Evolutionary conservation across 2,113 vertebrate species (phyloP), one percentile per base, ranked within the genome.

Genomic region (Strix aluco): DNA sequence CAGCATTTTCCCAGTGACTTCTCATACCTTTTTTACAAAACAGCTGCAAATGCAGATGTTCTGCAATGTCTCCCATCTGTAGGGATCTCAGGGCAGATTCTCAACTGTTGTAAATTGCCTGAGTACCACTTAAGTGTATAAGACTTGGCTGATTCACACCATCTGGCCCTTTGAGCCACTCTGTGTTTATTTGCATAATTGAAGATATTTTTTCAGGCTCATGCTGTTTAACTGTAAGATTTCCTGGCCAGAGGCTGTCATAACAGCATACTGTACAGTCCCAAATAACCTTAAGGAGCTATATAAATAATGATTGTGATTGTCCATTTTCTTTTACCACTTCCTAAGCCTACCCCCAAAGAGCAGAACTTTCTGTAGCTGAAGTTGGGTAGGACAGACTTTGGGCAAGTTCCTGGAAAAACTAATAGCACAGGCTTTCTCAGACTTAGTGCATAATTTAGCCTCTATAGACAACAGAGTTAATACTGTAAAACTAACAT

Each of bases 141-240:
- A 74, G 54, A 52, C 52, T 81, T 85, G 73, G 21, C 40, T 88
- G 63, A 91, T 81, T 95, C 73, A 75, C 80, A 71, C 92, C 80
- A 91, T 93, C 95, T 96, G 92, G 52, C 81, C 89, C 71, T 92
- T 91, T 79, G 62, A 94, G 77, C 69, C 83, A 54, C 61, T 69
- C 52, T 75, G 7, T 93, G 61, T 91, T 96, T 97, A 75, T 94
- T 91, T 97, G 77, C 84, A 79, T 92, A 92, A 94, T 70, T 81
- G 54, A 89, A 75, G 84, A 73, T 86, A 93, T 66, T 97, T 81
- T 97, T 94, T 92, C 81, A 94, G 65, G 65, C 57, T 94, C 83
- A 69, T 85, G 54, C 57, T 94, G 57, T 87, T 95, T 91, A 92
- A 91, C 80, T 79, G 69, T 85, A 96, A 85, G 57, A 89, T 84